Evolutionary conservation across 1,140 invertebrate genomes (phyloP), one percentile per base, ranked within the genome.

Genomic region (Brachionus calyciflorus): DNA sequence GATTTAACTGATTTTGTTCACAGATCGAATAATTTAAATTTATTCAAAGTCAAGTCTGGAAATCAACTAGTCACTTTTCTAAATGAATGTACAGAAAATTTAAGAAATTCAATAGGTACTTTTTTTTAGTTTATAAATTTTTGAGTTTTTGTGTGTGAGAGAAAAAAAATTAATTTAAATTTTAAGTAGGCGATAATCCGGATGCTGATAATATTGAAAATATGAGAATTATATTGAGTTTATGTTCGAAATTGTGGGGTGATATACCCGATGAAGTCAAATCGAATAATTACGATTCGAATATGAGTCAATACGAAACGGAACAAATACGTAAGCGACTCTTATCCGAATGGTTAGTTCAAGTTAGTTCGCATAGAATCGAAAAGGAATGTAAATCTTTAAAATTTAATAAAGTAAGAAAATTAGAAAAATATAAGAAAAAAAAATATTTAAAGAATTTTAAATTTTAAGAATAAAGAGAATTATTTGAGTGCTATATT

Each of bases 111-210:
- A 10, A 73, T 73, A 33, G 69, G 69, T 73, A 73, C 24, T 28
- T 14, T 28, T 14, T 57, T 19, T 33, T 4, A 9, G 3, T 5
- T 26, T 19, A 19, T 17, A 33, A 17, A 30, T 37, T 7, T 37
- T 9, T 33, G 17, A 60, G n/a, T 37, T 19, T 37, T 37, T 60
- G 30, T 60, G 33, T 12, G 28, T 37, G 30, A 19, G 37, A 60
- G n/a, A 33, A 65, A 9, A 44, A 49, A 73, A 40, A 30, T 70
- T 19, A 70, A 70, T n/a, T n/a, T n/a, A 70, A 48, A 40, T 73
- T 28, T 57, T 73, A 40, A 73, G 69, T 55, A 73, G 69, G 69
- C 48, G 69, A 73, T 55, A 49, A 73, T 73, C 69, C 69, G 28
- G 69, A 73, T 55, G 69, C 69, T 17, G 69, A 73, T 40, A 73